These are phyloP conservation scores for Gouania willdenowi DNA, from an alignment of 2,797 vertebrate species.

Conservation along the genomic window DNA sequence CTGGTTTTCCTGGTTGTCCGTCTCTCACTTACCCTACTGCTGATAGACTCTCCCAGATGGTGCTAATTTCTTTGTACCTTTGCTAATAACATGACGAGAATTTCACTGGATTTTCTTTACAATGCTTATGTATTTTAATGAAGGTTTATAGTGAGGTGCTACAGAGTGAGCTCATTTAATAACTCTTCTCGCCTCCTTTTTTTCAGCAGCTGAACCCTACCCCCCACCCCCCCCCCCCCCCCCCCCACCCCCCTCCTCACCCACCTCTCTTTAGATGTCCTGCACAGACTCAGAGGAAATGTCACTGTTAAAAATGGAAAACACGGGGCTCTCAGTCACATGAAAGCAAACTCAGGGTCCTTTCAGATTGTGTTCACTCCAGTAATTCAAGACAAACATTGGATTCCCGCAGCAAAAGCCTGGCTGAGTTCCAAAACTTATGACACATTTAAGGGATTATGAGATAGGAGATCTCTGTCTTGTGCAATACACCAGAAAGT, in stretches of 20 bases:
- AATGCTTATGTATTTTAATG: slow-evolving; percentile 1
- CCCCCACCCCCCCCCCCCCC: no score
- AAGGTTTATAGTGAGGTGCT: slow-evolving; percentile 5
- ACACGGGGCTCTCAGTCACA: slow-evolving; percentile 42
- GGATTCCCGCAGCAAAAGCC: no score
- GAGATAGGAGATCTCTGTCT: no score
- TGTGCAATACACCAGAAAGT: no score
- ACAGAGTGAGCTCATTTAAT: slow-evolving; percentile 1
- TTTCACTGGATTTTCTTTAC: no score
- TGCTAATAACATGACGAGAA: slow-evolving; percentile 2
- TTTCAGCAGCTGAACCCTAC: slow-evolving; percentile 1
- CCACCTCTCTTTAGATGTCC: slow-evolving; percentile 46
- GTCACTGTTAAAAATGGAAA: slow-evolving; percentile 72
- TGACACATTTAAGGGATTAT: no score
- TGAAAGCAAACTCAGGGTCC: slow-evolving; percentile 46
- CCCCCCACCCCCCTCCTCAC: background rate
- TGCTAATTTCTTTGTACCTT: slow-evolving; percentile 5
- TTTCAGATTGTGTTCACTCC: slow-evolving; percentile 27
- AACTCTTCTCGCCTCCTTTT: slow-evolving; percentile 5
- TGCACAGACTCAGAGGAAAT: slow-evolving; percentile 60
- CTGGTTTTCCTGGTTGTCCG: slow-evolving; percentile 22
- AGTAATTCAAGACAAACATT: slow-evolving; percentile 12
- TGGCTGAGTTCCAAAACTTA: no score
- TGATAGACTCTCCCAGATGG: slow-evolving; percentile 12
- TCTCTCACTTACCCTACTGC: slow-evolving; percentile 22